Percentiles rank a stretch among this genome's conserved stretches.
These are phyloP conservation scores for Trichonephila inaurata DNA, from an alignment of 1,140 invertebrate genomes.

Conservation along the genomic window DNA sequence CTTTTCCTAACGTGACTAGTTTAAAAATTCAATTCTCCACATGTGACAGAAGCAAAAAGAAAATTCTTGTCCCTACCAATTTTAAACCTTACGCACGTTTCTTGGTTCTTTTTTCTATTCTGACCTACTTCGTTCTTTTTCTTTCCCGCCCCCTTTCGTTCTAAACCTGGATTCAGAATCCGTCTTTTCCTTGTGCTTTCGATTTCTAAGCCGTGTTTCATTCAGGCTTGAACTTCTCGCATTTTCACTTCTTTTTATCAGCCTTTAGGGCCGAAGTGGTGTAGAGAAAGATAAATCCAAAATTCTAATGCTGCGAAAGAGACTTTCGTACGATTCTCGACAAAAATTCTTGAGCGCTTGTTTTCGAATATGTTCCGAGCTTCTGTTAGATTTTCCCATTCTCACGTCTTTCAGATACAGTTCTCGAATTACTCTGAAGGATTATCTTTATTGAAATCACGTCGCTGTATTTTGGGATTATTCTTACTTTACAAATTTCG, in stretches of 20 bases:
- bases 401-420: too few species aligned
- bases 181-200: conserved; percentile 31
- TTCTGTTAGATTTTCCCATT: neutral
- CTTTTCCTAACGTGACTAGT: conserved; percentile 33
- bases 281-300: conserved; percentile 18
- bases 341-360: neutral
- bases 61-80: conserved; percentile 28
- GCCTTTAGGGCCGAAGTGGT: neutral
- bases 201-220: conserved; percentile 42
- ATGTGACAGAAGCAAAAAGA: conserved; percentile 42
- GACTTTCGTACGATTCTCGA: neutral
- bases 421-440: too few species aligned
- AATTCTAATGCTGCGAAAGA: neutral
- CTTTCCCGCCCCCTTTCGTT: neutral
- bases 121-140: conserved; percentile 4
- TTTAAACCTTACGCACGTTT: conserved; percentile 49
- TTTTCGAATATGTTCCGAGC: neutral
- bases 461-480: too few species aligned
- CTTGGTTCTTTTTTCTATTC: neutral
- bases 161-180: conserved; percentile 1
- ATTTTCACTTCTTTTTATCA: conserved; percentile 7
- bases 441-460: too few species aligned
- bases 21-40: conserved; percentile 47
- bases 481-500: too few species aligned
- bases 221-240: neutral